Percentiles rank a stretch among this genome's conserved stretches.
Conservation (phyloP, 1,140 invertebrate genomes). For the Drosophila azteca region DNA sequence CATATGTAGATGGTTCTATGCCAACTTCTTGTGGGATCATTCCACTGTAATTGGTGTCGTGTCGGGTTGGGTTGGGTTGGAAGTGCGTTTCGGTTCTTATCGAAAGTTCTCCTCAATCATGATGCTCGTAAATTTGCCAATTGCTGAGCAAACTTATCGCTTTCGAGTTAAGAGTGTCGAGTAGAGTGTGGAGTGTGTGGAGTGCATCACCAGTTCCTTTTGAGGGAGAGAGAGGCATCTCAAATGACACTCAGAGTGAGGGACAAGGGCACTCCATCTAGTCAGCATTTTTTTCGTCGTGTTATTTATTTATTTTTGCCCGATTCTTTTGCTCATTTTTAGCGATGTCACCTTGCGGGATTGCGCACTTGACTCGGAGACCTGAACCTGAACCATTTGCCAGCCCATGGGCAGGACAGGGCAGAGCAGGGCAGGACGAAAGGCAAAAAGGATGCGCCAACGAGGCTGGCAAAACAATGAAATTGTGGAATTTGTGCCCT, state of each 20-base stretch:
- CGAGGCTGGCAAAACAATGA: constrained; percentile 74
- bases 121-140: constrained; percentile 71
- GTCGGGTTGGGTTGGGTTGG: background rate
- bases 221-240: background rate
- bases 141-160: constrained; percentile 50
- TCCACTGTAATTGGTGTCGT: constrained; percentile 4
- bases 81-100: constrained; percentile 37
- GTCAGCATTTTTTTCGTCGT: constrained; percentile 6
- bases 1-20: no score
- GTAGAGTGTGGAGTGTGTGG: no score
- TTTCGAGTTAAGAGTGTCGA: constrained; percentile 31
- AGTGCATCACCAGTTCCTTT: no score
- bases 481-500: constrained; percentile 51
- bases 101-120: constrained; percentile 51
- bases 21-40: no score
- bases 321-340: constrained; percentile 29
- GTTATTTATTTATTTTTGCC: constrained; percentile 13
- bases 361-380: constrained; percentile 9
- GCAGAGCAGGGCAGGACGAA: constrained; percentile 12
- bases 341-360: constrained; percentile 48
- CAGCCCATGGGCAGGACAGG: background rate
- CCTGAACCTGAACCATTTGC: no score
- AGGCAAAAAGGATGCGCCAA: constrained; percentile 62
- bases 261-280: background rate
- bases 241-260: background rate